Percentiles rank a stretch among this genome's conserved stretches.
phyloP scores from a whole-genome alignment of 1,140 invertebrate genomes.

The Ctenoplectra terminalis region DNA sequence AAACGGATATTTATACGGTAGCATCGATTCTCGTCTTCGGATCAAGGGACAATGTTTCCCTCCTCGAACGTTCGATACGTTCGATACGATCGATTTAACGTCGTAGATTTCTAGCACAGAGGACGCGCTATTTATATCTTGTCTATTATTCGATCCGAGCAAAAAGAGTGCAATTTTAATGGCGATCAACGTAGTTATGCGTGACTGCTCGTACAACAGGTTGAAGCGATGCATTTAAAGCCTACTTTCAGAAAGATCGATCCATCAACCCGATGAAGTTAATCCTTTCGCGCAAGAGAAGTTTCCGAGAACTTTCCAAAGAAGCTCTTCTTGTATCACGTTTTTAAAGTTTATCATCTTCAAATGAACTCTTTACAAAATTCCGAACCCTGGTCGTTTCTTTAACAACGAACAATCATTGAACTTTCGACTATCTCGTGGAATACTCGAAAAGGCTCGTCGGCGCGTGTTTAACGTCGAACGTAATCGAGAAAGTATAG shows the following conservation, averaged over 20 bases:
- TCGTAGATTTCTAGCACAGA: constrained; percentile 3
- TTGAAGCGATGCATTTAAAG: background rate
- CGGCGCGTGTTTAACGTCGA: background rate
- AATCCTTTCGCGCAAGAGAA: background rate
- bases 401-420: background rate
- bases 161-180: background rate
- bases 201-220: background rate
- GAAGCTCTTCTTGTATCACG: no score
- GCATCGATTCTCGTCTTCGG: background rate
- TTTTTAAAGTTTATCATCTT: background rate
- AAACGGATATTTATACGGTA: constrained; percentile 1
- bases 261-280: background rate
- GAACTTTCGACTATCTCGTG: background rate
- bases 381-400: background rate
- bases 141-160: background rate
- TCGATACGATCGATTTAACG: background rate
- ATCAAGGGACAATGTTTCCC: background rate
- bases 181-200: background rate
- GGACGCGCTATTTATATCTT: constrained; percentile 6
- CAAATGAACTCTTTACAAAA: no score
- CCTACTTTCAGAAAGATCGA: background rate
- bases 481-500: no score
- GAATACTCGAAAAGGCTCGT: background rate
- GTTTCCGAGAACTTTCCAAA: background rate
- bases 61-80: background rate